Percentiles rank a stretch among this genome's conserved stretches.
Conservation (phyloP, 2,888 invertebrate species). For the Netelia virgata region DNA sequence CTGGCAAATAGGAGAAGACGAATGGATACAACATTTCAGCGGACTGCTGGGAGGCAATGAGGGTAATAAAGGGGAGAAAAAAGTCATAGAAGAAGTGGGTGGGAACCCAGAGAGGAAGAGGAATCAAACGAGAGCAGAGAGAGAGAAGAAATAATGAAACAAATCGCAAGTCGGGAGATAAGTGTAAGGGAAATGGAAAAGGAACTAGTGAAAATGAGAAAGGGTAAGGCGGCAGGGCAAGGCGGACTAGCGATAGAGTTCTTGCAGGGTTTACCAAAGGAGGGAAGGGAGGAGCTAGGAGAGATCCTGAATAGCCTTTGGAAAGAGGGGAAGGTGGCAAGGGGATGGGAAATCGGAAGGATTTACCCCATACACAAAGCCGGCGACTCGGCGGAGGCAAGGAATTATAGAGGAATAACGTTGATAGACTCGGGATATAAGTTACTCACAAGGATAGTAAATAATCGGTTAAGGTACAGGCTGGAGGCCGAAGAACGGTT, state of each 20-base stretch:
- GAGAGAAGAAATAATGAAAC: not conserved
- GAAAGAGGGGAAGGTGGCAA: constrained; percentile 14
- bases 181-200: not conserved
- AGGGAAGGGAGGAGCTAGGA: not conserved
- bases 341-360: constrained; percentile 20
- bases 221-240: constrained; percentile 24
- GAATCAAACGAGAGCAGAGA: not conserved
- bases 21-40: constrained; percentile 4
- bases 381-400: constrained; percentile 2
- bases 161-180: not conserved
- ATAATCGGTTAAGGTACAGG: not conserved
- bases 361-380: constrained; percentile 38
- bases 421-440: constrained; percentile 19
- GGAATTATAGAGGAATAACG: constrained; percentile 40
- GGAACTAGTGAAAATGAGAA: constrained; percentile 17
- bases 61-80: not conserved
- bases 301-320: constrained; percentile 17
- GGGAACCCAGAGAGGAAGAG: too few species aligned
- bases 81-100: not conserved
- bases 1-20: not conserved
- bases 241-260: constrained; percentile 51
- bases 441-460: not conserved
- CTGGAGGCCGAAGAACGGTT: not conserved
- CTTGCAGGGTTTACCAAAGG: constrained; percentile 1
- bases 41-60: not conserved